Evolutionary conservation across 2,797 vertebrate species (phyloP), one percentile per base, ranked within the genome.

Genomic region (Thaleichthys pacificus): DNA sequence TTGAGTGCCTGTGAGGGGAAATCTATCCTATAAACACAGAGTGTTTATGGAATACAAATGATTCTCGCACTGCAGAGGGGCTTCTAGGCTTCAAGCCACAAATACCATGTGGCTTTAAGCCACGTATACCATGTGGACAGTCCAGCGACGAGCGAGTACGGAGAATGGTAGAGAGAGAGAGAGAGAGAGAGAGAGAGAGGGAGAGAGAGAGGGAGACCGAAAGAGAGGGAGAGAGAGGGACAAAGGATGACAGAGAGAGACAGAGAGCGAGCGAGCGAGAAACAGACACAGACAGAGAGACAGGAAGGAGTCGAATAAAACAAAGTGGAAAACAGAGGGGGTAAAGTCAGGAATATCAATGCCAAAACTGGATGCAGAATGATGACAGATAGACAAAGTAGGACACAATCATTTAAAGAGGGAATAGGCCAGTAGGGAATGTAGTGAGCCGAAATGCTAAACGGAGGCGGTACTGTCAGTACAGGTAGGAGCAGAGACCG

Each of bases 11-110:
- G 80, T 75, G 76, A 86, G 84, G 85, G 82, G 79, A 89, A 90
- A 88, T 89, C 77, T 81, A 75, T 76, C 85, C 83, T 82, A 88
- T 87, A 90, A 93, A 91, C 85, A 86, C 26, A 32, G 75, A 72
- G 81, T 85, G 89, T 90, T 91, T 86, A 86, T 77, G 82, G 90
- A 91, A 93, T 90, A 92, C 88, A 89, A 91, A 92, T 91, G 82
- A 86, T 76, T 72, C 79, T 71, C 70, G 75, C 80, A 61, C 77
- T 17, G 19, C 72, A 82, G 77, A 74, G 67, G 72, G 72, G 35
- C 85, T 84, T 84, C 85, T 72, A 82, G 84, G 78, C 82, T 80
- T 81, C 82, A 61, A 47, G 11, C 42, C 42, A 14, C 9, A 8
- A 11, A 47, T 47, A 1, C 42, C 42, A 47, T 47, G 42, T 47